These are phyloP conservation scores for Camelus dromedarius DNA, from an alignment of 2,113 vertebrate species.

Conservation along the genomic window DNA sequence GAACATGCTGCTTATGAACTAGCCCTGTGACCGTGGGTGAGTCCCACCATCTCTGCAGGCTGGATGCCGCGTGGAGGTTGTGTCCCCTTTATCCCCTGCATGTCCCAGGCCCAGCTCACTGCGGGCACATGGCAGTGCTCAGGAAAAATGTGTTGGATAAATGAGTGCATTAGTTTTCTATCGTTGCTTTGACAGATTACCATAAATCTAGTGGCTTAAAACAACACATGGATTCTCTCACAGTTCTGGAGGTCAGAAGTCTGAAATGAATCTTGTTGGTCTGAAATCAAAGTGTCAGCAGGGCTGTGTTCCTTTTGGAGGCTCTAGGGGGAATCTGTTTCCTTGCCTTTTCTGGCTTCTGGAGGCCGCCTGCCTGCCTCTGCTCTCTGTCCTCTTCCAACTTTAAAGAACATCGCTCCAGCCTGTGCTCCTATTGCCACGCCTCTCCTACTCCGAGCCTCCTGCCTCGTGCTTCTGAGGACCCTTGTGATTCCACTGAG, in stretches of 20 bases:
- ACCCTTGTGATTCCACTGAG: neutral
- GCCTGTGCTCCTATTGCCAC: no score
- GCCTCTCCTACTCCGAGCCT: neutral
- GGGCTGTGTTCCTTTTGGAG: neutral
- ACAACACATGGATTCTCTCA: no score
- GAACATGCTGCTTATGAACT: neutral
- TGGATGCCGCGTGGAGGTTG: rapidly evolving
- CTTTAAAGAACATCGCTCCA: neutral
- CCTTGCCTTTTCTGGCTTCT: neutral
- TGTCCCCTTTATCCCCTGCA: neutral
- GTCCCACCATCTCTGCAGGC: neutral
- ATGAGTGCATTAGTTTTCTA: neutral
- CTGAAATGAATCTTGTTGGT: neutral
- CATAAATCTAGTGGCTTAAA: neutral
- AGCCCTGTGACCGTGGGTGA: neutral
- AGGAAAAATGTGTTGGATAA: neutral
- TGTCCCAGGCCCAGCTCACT: neutral
- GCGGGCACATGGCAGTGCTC: neutral
- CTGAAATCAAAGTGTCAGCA: neutral
- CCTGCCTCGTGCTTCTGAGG: neutral
- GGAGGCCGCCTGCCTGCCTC: neutral
- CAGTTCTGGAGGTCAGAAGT: neutral
- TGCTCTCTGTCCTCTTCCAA: neutral
- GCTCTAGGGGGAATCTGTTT: rapidly evolving
- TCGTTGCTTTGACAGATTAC: neutral